Evolutionary conservation across 2,797 vertebrate species (phyloP).

Genomic region (Gorsachius magnificus): DNA sequence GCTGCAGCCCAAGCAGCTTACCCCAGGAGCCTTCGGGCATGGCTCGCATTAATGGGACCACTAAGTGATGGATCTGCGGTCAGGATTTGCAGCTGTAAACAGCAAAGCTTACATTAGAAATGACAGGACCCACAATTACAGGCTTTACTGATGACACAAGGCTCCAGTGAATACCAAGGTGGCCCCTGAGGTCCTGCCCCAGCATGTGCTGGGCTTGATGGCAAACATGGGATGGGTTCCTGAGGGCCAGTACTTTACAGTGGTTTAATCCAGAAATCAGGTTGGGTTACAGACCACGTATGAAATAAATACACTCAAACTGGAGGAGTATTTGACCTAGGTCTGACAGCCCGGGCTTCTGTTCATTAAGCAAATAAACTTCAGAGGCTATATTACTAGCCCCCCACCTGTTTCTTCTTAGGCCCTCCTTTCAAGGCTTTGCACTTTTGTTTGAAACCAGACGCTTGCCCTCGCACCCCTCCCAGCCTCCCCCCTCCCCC

Average conservation of each 20-base stretch:
- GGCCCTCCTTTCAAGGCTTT: slow-evolving; percentile 38
- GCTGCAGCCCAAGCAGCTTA: background rate
- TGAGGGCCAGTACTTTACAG: slow-evolving; percentile 1
- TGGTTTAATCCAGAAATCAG: slow-evolving; percentile 41
- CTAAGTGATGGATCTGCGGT: background rate
- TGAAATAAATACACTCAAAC: slow-evolving; percentile 48
- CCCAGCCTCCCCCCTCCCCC: background rate
- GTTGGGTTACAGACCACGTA: slow-evolving; percentile 24
- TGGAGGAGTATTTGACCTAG: slow-evolving; percentile 47
- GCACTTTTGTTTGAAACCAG: slow-evolving; percentile 34
- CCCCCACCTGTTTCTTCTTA: slow-evolving; percentile 46
- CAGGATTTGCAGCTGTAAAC: background rate
- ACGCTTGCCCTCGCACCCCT: background rate
- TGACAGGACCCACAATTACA: background rate
- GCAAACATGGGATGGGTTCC: slow-evolving; percentile 4
- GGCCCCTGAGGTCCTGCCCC: slow-evolving; percentile 19
- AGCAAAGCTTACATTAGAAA: background rate
- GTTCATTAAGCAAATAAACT: slow-evolving; percentile 16
- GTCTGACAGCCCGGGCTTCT: slow-evolving; percentile 32
- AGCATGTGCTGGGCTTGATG: background rate
- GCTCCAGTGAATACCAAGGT: background rate
- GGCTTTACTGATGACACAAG: slow-evolving; percentile 8
- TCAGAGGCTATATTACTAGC: background rate
- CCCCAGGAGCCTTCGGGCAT: background rate
- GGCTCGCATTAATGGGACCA: background rate